Conservation (phyloP, 1,140 invertebrate genomes). For the Heterodera schachtii region DNA sequence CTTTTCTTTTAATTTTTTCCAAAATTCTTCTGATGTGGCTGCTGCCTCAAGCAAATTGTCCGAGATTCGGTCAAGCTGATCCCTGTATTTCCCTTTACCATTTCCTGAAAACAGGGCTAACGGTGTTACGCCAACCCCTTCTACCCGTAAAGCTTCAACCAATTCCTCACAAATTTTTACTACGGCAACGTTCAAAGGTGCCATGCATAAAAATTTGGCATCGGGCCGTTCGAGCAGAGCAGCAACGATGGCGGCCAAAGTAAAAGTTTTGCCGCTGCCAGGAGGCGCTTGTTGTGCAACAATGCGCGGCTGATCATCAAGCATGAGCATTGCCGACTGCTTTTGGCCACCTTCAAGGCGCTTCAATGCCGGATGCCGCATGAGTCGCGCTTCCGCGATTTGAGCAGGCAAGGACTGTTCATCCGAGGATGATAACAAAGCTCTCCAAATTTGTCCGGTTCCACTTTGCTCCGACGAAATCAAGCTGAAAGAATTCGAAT, state of each 20-base stretch:
- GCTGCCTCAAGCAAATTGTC: not conserved
- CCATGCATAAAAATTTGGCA: not conserved
- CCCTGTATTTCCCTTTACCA: constrained; percentile 5
- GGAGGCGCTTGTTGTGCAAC: constrained; percentile 3
- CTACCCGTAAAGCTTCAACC: not conserved
- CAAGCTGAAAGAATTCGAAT: too few relatives aligned
- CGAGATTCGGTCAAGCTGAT: not conserved
- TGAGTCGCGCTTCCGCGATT: too few relatives aligned
- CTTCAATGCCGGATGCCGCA: not conserved
- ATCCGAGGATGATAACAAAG: too few relatives aligned
- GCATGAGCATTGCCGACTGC: constrained; percentile 3
- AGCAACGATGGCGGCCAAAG: constrained; percentile 10
- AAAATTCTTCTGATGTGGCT: not conserved
- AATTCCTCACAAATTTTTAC: constrained; percentile 1
- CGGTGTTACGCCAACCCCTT: not conserved
- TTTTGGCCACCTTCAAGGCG: not conserved
- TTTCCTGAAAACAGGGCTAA: constrained; percentile 12
- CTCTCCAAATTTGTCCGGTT: too few relatives aligned
- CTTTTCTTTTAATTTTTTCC: not conserved
- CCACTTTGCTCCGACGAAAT: too few relatives aligned
- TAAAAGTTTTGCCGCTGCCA: constrained; percentile 5
- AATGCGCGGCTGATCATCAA: not conserved
- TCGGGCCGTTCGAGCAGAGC: not conserved
- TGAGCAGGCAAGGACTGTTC: too few relatives aligned
- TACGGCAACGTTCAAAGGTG: constrained; percentile 4